Percentiles rank a stretch among this genome's conserved stretches.
These are phyloP conservation scores for Agapornis canus DNA, from an alignment of 2,797 vertebrate genomes.

Conservation along the genomic window DNA sequence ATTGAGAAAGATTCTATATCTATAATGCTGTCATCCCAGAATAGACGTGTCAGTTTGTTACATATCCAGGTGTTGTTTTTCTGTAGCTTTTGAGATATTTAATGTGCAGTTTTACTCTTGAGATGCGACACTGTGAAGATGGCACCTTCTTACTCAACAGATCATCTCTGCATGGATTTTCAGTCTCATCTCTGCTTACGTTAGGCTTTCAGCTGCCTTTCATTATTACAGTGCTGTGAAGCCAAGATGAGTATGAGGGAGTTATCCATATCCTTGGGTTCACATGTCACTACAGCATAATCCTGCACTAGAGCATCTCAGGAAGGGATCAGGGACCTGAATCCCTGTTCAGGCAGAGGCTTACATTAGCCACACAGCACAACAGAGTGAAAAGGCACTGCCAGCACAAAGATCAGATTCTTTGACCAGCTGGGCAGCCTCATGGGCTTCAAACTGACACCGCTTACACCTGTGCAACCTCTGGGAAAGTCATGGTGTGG, in stretches of 20 bases:
- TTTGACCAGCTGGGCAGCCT: background rate
- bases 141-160: slow-evolving; percentile 21
- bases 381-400: background rate
- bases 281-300: background rate
- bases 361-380: background rate
- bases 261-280: background rate
- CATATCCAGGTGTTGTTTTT: slow-evolving; percentile 50
- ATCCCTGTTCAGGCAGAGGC: background rate
- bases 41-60: slow-evolving; percentile 43
- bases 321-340: background rate
- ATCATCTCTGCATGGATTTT: slow-evolving; percentile 52
- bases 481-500: background rate
- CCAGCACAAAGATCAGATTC: background rate
- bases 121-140: slow-evolving; percentile 15
- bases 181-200: background rate
- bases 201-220: slow-evolving; percentile 37
- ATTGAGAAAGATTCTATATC: background rate
- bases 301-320: background rate
- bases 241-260: background rate
- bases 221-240: background rate
- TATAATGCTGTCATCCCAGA: slow-evolving; percentile 39
- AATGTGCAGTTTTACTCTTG: background rate
- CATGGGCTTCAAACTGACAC: background rate
- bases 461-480: background rate
- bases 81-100: slow-evolving; percentile 32